These are phyloP conservation scores for Lithosia quadra DNA, from an alignment of 2,888 invertebrate species.

Conservation along the genomic window DNA sequence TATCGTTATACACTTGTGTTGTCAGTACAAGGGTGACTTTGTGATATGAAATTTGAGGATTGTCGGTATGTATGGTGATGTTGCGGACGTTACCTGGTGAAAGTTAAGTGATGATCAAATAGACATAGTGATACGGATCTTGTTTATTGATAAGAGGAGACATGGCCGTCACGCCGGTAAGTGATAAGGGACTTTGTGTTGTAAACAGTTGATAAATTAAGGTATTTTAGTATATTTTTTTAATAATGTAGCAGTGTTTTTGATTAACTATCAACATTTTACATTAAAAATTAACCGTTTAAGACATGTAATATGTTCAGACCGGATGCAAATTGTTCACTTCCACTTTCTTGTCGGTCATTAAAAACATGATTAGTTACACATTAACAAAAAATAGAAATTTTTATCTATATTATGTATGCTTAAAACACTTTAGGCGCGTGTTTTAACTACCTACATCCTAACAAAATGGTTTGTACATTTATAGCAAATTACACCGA, in stretches of 20 bases:
- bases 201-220: neutral
- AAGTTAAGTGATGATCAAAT: slow-evolving; percentile 81
- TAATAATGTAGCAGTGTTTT: neutral
- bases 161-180: slow-evolving; percentile 78
- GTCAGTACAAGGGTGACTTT: slow-evolving; percentile 48
- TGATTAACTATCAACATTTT: neutral
- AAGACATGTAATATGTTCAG: neutral
- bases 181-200: slow-evolving; percentile 48
- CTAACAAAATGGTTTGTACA: neutral
- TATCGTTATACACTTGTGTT: slow-evolving; percentile 61
- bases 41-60: slow-evolving; percentile 72
- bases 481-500: neutral
- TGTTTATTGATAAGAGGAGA: slow-evolving; percentile 69
- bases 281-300: neutral
- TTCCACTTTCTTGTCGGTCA: slow-evolving; percentile 22
- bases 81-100: slow-evolving; percentile 63
- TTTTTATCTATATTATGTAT: neutral
- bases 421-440: neutral
- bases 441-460: neutral
- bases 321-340: slow-evolving; percentile 17
- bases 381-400: neutral
- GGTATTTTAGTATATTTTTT: neutral
- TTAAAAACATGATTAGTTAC: slow-evolving; percentile 11
- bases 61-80: slow-evolving; percentile 68
- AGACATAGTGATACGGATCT: slow-evolving; percentile 73